Base-by-base conservation (phyloP, 2,113 vertebrate species). In the Cranoglanis bouderius region DNA sequence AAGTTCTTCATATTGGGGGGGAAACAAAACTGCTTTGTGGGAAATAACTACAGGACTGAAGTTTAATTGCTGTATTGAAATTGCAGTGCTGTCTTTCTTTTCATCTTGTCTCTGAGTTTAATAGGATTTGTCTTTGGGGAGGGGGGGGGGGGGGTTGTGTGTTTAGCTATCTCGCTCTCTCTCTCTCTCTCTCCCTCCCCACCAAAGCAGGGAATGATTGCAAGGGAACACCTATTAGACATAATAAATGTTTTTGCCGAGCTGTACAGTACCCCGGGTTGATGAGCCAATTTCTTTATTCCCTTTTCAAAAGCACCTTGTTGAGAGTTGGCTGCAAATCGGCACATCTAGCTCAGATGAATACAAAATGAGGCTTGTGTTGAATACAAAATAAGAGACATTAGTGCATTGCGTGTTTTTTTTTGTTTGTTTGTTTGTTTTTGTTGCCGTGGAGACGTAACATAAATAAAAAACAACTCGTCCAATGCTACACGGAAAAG, bases 1-100 rank as follows among this genome's bases (percentile, higher is more conserved):
- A 12, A 75, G 7, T 12, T 19, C 61, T 29, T 59, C 57, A 59
- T 24, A 21, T 59, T 6, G 1, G 1, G n/a, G n/a, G n/a, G n/a
- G n/a, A n/a, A n/a, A 29, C 29, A 77, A 26, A 82, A 13, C 2
- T 38, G 19, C 9, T 38, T 59, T 6, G 9, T 26, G 35, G 83
- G 84, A 90, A 88, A 85, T 90, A 78, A 84, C 24, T 65, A 59
- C 29, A 82, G 72, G 65, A 81, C 59, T 75, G 63, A 88, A 89
- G 84, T 84, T 89, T 89, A 89, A 89, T 90, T 74, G 78, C 84
- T 82, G 63, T 65, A 86, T 70, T 65, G 43, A 65, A 89, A 84
- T 82, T 86, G 67, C 77, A 77, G 59, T 59, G 80, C 70, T 1
- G 61, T 18, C 19, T 38, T 40, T 51, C 24, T 87, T 67, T 74